These are phyloP conservation scores for Phoenoteleia sp. DNA, from an alignment of 2,888 invertebrate species.

Conservation along the genomic window DNA sequence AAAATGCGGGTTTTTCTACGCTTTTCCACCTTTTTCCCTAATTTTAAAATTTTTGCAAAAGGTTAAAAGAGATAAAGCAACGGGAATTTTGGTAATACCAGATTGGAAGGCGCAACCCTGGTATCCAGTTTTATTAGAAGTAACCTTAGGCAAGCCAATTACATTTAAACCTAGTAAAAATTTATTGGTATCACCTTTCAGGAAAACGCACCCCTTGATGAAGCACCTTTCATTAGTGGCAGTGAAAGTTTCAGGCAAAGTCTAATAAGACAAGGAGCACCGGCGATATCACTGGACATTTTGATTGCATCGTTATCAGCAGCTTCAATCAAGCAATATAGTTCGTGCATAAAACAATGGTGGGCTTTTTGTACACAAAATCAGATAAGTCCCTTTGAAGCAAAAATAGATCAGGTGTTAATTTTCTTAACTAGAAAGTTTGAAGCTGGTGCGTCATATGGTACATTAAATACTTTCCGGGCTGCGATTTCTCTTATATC, in stretches of 20 bases:
- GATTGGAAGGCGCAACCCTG: constrained; percentile 78
- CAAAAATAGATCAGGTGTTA: no score
- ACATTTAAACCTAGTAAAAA: constrained; percentile 63
- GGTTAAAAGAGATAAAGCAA: constrained; percentile 74
- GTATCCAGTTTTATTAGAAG: constrained; percentile 74
- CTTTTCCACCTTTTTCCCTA: constrained; percentile 64
- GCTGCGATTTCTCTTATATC: no score
- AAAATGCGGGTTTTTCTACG: constrained; percentile 21
- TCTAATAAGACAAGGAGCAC: constrained; percentile 59
- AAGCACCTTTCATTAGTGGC: constrained; percentile 66
- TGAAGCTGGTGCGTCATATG: no score
- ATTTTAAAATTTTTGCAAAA: constrained; percentile 62
- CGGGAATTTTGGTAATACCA: constrained; percentile 79
- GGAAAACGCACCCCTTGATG: constrained; percentile 74
- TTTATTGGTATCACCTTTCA: constrained; percentile 75
- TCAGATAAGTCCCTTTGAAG: no score
- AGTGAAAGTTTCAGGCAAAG: constrained; percentile 74
- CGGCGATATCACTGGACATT: no score
- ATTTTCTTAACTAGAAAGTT: no score
- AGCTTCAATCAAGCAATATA: no score
- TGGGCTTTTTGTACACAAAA: no score
- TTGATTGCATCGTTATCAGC: no score
- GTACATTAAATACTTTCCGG: no score
- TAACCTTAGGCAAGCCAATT: constrained; percentile 23
- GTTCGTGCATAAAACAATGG: no score